These are phyloP conservation scores for Macropus fuliginosus DNA, from an alignment of 2,797 vertebrate species.

Conservation along the genomic window DNA sequence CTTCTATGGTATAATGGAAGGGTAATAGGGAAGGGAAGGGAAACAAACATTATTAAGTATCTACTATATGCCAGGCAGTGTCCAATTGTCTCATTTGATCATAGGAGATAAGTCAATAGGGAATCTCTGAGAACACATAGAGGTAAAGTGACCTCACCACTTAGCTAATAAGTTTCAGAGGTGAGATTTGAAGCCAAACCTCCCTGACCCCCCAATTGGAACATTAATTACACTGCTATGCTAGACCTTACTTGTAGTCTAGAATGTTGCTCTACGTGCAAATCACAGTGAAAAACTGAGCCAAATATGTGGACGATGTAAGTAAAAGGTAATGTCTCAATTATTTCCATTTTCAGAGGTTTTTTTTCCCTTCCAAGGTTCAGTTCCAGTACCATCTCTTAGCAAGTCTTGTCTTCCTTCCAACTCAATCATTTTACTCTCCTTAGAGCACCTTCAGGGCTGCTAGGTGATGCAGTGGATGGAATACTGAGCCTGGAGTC, in stretches of 20 bases:
- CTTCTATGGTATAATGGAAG: neutral
- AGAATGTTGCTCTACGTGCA: conserved; percentile 4
- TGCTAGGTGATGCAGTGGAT: neutral
- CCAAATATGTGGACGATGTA: conserved; percentile 23
- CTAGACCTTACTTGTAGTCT: neutral
- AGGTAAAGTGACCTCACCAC: neutral
- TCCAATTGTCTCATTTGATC: neutral
- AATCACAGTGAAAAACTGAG: conserved; percentile 41
- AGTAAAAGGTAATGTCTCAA: conserved; percentile 22
- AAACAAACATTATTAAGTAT: neutral
- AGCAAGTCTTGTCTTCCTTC: neutral
- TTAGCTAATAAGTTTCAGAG: conserved; percentile 2
- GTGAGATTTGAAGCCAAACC: neutral
- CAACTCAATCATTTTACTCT: neutral
- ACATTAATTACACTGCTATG: neutral
- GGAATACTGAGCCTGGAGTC: neutral
- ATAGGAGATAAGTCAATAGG: neutral
- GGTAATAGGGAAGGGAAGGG: neutral
- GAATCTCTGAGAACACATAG: neutral
- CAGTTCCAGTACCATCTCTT: neutral
- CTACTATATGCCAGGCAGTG: neutral
- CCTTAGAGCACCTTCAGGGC: neutral
- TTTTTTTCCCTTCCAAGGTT: neutral
- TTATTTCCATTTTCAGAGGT: conserved; percentile 7
- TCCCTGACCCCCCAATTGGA: neutral